Conservation (phyloP, 2,888 invertebrate species). For the Xestia ashworthii region DNA sequence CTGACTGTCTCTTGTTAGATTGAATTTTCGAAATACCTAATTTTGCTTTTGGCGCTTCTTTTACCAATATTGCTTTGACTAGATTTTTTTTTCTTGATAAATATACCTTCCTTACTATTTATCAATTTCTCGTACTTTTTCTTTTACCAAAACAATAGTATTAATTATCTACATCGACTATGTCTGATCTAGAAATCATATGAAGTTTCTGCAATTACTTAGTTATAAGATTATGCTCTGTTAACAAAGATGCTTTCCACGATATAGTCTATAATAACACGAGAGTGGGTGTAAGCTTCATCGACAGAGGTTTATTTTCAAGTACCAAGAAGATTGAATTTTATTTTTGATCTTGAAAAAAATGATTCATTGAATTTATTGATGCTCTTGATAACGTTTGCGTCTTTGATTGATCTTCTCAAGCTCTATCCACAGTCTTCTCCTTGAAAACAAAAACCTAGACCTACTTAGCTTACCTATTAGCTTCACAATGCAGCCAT, state of each 20-base stretch:
- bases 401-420: background rate
- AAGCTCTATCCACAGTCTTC: background rate
- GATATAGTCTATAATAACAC: background rate
- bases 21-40: background rate
- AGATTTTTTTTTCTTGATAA: no score
- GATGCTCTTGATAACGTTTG: background rate
- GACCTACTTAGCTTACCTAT: no score
- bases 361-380: background rate
- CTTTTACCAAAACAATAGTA: background rate
- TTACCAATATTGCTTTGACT: background rate
- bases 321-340: background rate
- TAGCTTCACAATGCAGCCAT: background rate
- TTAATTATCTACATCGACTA: background rate
- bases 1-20: background rate
- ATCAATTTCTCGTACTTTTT: conserved; percentile 4
- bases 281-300: conserved; percentile 23
- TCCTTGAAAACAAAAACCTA: background rate
- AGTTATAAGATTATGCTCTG: background rate
- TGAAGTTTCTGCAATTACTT: conserved; percentile 11
- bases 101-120: background rate
- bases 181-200: background rate
- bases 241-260: conserved; percentile 17
- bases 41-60: background rate
- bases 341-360: background rate
- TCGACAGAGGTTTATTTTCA: background rate